These are phyloP conservation scores for Drosophila falleni DNA, from an alignment of 2,888 invertebrate species.

Conservation along the genomic window DNA sequence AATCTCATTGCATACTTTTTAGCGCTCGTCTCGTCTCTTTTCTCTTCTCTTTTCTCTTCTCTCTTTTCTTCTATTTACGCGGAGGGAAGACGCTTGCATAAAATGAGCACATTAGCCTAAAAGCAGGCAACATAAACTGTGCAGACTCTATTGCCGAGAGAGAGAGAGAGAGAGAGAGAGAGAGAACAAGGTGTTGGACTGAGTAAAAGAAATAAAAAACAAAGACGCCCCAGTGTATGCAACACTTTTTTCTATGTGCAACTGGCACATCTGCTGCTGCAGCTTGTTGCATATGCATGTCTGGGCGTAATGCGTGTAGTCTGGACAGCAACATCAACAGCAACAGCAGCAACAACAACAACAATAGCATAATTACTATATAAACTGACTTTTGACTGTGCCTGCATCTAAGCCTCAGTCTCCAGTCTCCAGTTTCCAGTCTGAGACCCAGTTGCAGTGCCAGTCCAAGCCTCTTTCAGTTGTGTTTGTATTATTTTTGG, in stretches of 20 bases:
- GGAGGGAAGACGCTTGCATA: slow-evolving; percentile 44
- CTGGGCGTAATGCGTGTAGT: slow-evolving; percentile 58
- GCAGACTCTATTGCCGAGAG: slow-evolving; percentile 28
- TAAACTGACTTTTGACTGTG: slow-evolving; percentile 57
- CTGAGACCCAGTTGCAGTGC: background rate
- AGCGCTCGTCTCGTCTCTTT: slow-evolving; percentile 12
- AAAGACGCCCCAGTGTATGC: slow-evolving; percentile 45
- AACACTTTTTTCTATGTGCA: slow-evolving; percentile 41
- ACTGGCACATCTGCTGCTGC: slow-evolving; percentile 37
- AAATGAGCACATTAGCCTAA: slow-evolving; percentile 75
- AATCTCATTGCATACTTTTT: slow-evolving; percentile 56
- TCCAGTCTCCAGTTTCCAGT: slow-evolving; percentile 1
- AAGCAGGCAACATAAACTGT: slow-evolving; percentile 59
- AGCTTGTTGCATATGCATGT: slow-evolving; percentile 70
- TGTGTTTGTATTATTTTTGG: slow-evolving; percentile 52
- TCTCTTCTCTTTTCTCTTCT: background rate
- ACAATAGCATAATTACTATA: slow-evolving; percentile 62
- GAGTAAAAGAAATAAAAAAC: slow-evolving; percentile 44
- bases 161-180: slow-evolving; percentile 10
- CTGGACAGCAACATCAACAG: slow-evolving; percentile 51
- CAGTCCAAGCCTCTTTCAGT: slow-evolving; percentile 21
- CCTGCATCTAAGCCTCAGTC: slow-evolving; percentile 3
- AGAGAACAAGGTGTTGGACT: slow-evolving; percentile 50
- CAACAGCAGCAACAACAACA: slow-evolving; percentile 29
- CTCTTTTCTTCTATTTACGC: background rate